Conservation (phyloP, 2,113 vertebrate species). For the Bubalus kerabau region DNA sequence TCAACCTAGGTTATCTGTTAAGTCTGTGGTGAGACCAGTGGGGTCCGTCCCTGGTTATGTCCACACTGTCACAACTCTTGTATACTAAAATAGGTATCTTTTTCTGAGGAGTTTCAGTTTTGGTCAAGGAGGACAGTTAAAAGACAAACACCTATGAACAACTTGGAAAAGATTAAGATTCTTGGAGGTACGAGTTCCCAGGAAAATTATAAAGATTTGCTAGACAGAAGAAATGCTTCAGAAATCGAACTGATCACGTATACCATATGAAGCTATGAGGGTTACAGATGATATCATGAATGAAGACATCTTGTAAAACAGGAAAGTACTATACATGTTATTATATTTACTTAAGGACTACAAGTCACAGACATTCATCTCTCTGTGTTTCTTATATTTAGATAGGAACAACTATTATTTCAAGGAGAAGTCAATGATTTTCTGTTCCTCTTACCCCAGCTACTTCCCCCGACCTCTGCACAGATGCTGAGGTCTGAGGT, state of each 20-base stretch:
- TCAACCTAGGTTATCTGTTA: not conserved
- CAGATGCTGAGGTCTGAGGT: not conserved
- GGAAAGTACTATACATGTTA: not conserved
- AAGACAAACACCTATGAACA: not conserved
- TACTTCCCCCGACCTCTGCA: accelerated
- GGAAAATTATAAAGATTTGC: not conserved
- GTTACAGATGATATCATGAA: not conserved
- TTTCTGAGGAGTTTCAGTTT: not conserved
- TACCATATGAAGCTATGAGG: not conserved
- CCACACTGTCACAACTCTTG: not conserved
- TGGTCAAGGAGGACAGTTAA: not conserved
- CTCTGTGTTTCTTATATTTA: not conserved
- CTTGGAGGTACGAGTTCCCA: not conserved
- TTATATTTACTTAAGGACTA: not conserved
- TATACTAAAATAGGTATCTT: not conserved
- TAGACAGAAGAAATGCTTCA: not conserved
- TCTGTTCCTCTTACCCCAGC: not conserved
- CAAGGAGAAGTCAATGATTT: not conserved
- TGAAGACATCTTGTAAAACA: not conserved
- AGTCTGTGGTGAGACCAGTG: not conserved
- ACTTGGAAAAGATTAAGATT: not conserved
- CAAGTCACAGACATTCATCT: not conserved
- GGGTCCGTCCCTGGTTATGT: not conserved
- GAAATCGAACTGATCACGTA: not conserved
- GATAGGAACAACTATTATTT: not conserved